These are phyloP conservation scores for Ips nitidus DNA, from an alignment of 1,140 invertebrate genomes.

Conservation along the genomic window DNA sequence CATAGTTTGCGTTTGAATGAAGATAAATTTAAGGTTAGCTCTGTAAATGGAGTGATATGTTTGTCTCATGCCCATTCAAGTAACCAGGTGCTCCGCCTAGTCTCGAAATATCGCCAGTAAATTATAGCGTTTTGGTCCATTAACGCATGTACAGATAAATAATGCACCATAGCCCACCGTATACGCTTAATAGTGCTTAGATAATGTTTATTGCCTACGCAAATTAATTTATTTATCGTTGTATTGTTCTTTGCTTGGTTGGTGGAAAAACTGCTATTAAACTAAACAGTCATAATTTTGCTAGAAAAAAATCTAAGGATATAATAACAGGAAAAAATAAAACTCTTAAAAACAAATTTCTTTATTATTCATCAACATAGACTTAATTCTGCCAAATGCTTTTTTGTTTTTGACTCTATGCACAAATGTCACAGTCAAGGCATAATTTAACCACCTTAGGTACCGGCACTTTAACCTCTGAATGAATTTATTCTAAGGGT, in stretches of 20 bases:
- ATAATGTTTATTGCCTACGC: conserved; percentile 23
- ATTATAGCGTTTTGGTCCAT: conserved; percentile 20
- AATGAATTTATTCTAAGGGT: too few species aligned
- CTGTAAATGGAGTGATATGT: neutral
- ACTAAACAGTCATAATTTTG: neutral
- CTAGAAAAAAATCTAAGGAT: too few species aligned
- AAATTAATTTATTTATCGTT: conserved; percentile 9
- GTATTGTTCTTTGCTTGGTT: neutral
- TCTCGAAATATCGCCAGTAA: conserved; percentile 15
- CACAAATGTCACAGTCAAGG: too few species aligned
- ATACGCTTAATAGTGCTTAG: conserved; percentile 16
- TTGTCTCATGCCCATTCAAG: conserved; percentile 7
- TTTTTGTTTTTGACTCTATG: too few species aligned
- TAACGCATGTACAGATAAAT: conserved; percentile 9
- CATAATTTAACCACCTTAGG: too few species aligned
- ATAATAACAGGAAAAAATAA: too few species aligned
- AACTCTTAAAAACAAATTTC: too few species aligned
- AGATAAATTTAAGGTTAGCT: too few species aligned
- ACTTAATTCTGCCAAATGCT: too few species aligned
- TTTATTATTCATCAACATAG: too few species aligned
- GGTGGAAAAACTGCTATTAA: neutral
- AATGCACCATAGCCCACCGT: conserved; percentile 17
- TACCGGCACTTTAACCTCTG: too few species aligned
- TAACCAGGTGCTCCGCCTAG: neutral
- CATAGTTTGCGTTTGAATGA: too few species aligned